Evolutionary conservation across 2,797 vertebrate species (phyloP), one percentile per base, ranked within the genome.

Genomic region (Triplophysa bombifrons): DNA sequence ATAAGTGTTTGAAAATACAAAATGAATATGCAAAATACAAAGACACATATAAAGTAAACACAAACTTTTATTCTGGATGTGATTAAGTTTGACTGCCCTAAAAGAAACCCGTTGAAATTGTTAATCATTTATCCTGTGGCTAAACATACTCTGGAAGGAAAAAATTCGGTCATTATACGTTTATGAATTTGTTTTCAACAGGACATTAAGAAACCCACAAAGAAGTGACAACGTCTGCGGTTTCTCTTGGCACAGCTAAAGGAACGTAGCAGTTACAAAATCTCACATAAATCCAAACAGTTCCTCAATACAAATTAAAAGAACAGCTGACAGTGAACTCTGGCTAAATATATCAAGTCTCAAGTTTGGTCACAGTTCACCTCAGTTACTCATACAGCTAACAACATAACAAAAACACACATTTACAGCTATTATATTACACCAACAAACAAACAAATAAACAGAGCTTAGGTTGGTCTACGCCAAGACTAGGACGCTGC

Each of bases 51-150:
- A 38, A 38, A 1, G 34, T 38, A 38, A 38, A 38, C 34, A 38
- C 7, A 38, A 38, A 38, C 34, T 38, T 38, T 38, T 38, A 38
- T 38, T 38, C 34, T 38, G 34, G 34, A 38, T 38, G 5, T 1
- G 34, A 38, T 38, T 38, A 30, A 30, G 30, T 38, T 38, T 38
- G 34, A 38, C 34, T 7, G 34, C 5, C 34, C 34, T 38, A 38
- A 38, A 38, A 38, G 6, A 65, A 75, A 55, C 13, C 13, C 1
- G 12, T 10, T n/a, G 34, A 46, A n/a, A 63, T 64, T 65, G 63
- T 65, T 55, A 72, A 79, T 66, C 50, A 79, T 58, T 72, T 34
- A 79, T 30, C 61, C 69, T 66, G 72, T 38, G 11, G 77, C 66
- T 30, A 58, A 60, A 61, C 75, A 77, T 17, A 10, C 22, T 58